phyloP scores from a whole-genome alignment of 2,888 invertebrate genomes.

The Herminia tarsipennalis region DNA sequence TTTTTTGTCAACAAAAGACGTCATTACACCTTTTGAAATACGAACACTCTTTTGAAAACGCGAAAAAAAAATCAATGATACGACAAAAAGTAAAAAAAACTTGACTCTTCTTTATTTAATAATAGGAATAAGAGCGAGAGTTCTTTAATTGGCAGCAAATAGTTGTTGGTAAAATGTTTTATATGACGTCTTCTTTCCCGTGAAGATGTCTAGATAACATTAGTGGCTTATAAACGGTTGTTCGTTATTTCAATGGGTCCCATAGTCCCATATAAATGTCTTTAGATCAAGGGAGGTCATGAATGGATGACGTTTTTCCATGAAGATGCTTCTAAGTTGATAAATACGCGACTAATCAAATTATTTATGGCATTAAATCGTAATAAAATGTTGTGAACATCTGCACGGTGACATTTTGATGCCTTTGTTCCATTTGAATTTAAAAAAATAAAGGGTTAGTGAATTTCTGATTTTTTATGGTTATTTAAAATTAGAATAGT shows the following conservation, averaged over 20 bases:
- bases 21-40: conserved; percentile 70
- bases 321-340: conserved; percentile 79
- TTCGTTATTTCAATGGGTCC: conserved; percentile 62
- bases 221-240: conserved; percentile 84
- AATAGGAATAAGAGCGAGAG: not conserved
- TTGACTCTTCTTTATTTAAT: conserved; percentile 15
- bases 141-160: conserved; percentile 12
- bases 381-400: conserved; percentile 73
- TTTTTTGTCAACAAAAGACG: conserved; percentile 51
- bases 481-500: not conserved
- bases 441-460: conserved; percentile 35
- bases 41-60: conserved; percentile 49
- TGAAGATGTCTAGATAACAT: conserved; percentile 81
- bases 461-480: conserved; percentile 16
- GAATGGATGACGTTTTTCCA: conserved; percentile 81
- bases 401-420: conserved; percentile 53
- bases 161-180: conserved; percentile 47
- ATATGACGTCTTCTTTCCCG: conserved; percentile 69
- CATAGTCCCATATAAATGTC: conserved; percentile 40
- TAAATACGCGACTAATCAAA: conserved; percentile 85
- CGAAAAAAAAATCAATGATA: conserved; percentile 67
- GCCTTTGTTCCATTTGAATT: conserved; percentile 26
- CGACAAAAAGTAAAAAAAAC: conserved; percentile 50
- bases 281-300: conserved; percentile 55
- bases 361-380: conserved; percentile 84